Percentiles rank a stretch among this genome's conserved stretches.
Conservation (phyloP, 2,797 vertebrate genomes). For the Macrochelys suwanniensis region DNA sequence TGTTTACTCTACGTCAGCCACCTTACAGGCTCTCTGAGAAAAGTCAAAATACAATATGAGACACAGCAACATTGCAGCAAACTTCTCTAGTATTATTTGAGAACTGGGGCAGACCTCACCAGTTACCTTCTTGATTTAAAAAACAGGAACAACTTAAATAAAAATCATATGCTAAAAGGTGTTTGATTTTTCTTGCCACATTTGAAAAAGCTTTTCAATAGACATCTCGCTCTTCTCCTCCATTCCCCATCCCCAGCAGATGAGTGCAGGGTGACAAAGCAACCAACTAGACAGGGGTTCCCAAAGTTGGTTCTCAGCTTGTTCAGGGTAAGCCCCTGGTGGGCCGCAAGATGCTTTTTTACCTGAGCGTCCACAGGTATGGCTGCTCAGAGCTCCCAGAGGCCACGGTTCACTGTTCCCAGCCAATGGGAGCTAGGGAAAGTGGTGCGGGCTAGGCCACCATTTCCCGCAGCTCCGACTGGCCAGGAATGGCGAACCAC, state of each 20-base stretch:
- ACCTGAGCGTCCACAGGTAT: too few species aligned
- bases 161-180: neutral
- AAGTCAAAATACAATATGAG: neutral
- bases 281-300: neutral
- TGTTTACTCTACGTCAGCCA: neutral
- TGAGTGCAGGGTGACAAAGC: neutral
- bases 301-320: too few species aligned
- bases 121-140: neutral
- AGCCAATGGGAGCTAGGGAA: too few species aligned
- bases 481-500: too few species aligned
- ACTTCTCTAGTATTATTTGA: neutral
- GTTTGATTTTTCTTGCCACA: neutral
- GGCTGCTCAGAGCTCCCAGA: too few species aligned
- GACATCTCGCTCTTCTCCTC: neutral
- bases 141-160: neutral
- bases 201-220: neutral
- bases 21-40: neutral
- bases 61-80: neutral
- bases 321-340: too few species aligned
- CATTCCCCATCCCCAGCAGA: neutral
- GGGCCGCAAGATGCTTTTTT: too few species aligned
- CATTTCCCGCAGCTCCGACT: too few species aligned
- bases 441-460: too few species aligned
- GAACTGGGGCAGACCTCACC: neutral
- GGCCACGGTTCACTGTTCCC: too few species aligned